Evolutionary conservation across 2,113 vertebrate species (phyloP).

Genomic region (Phycodurus eques): DNA sequence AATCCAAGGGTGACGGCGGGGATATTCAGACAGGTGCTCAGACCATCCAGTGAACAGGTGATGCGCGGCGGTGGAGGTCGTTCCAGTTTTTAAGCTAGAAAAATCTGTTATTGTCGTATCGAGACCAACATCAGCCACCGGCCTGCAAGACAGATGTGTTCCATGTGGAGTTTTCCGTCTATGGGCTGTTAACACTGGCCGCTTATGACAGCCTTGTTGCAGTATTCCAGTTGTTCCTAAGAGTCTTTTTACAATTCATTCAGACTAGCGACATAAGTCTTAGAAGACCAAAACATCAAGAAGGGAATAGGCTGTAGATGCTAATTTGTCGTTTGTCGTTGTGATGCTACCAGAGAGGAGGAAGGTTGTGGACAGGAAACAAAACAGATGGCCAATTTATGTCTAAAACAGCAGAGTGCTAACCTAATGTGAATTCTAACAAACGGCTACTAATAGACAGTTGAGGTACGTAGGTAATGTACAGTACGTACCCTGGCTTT

Average conservation of each 20-base stretch:
- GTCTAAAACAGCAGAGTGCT: background rate
- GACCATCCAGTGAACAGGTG: slow-evolving; percentile 47
- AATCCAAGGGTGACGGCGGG: slow-evolving; percentile 37
- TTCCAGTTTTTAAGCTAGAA: slow-evolving; percentile 32
- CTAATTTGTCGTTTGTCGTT: too few species aligned
- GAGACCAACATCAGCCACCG: slow-evolving; percentile 16
- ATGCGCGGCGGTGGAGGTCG: slow-evolving; percentile 36
- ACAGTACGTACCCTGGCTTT: too few species aligned
- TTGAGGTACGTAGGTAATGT: background rate
- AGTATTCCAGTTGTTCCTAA: background rate
- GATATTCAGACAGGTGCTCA: slow-evolving; percentile 18
- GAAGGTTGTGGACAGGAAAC: too few species aligned
- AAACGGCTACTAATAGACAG: background rate
- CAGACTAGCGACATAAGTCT: background rate
- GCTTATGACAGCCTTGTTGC: background rate
- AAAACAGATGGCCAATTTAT: background rate
- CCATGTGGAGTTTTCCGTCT: background rate
- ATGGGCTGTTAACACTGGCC: background rate
- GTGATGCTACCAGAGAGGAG: too few species aligned
- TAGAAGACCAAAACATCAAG: background rate
- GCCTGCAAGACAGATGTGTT: slow-evolving; percentile 6
- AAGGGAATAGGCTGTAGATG: too few species aligned
- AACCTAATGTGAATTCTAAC: background rate
- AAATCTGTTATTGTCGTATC: slow-evolving; percentile 31
- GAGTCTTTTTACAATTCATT: background rate